phyloP scores from a whole-genome alignment of 1,140 invertebrate species.

The Periplaneta americana region DNA sequence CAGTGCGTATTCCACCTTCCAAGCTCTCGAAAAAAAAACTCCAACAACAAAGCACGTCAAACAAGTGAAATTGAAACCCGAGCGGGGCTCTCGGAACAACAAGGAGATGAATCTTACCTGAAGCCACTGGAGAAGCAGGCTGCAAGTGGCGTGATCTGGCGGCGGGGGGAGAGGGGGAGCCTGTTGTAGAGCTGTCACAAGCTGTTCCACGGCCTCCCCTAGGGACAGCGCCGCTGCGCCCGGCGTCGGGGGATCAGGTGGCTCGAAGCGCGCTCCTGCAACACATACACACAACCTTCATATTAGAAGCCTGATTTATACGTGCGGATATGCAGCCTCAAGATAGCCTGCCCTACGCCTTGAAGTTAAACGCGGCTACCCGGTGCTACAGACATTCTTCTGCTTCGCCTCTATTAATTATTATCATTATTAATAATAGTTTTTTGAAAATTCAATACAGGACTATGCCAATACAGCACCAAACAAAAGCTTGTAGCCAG shows the following conservation, averaged over 20 bases:
- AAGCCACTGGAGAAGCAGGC: conserved; percentile 11
- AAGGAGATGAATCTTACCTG: conserved; percentile 6
- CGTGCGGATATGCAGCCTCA: too few species aligned
- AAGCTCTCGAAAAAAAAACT: too few species aligned
- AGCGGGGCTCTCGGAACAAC: not conserved
- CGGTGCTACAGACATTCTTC: too few species aligned
- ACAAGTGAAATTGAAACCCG: not conserved
- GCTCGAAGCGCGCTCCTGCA: not conserved
- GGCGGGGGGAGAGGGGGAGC: not conserved
- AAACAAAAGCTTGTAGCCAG: too few species aligned
- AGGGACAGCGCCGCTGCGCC: not conserved
- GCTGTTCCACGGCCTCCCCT: conserved; percentile 8
- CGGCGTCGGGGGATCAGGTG: not conserved
- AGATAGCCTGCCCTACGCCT: too few species aligned
- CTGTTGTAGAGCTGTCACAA: not conserved
- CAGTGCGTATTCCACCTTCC: not conserved
- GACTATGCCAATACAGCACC: too few species aligned
- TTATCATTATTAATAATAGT: too few species aligned
- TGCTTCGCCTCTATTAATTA: too few species aligned
- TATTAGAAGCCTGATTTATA: not conserved
- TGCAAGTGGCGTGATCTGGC: not conserved
- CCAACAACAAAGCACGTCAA: not conserved
- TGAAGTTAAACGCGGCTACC: too few species aligned
- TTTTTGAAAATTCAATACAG: too few species aligned
- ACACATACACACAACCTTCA: not conserved